Evolutionary conservation across 2,113 vertebrate genomes (phyloP).

Genomic region (Ciconia maguari): DNA sequence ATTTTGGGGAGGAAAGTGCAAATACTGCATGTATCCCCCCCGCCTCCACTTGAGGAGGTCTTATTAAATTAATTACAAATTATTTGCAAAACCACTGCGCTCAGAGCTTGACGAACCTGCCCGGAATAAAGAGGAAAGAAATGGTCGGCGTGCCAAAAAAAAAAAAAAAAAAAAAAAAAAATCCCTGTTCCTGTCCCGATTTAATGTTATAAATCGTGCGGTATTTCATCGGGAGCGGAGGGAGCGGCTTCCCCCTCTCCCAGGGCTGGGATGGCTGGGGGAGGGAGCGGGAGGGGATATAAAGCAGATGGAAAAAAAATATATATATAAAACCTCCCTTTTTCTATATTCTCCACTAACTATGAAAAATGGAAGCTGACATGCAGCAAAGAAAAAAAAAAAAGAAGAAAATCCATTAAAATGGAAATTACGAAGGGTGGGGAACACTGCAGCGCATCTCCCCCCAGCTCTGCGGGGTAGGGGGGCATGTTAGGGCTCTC

Average conservation of each 20-base stretch:
- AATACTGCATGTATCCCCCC: not conserved
- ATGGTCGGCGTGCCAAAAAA: not conserved
- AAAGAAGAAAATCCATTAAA: conserved; percentile 49
- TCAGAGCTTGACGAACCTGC: not conserved
- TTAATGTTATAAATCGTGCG: not conserved
- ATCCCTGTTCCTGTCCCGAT: not conserved
- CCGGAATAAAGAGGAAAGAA: not conserved
- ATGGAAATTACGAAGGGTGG: conserved; percentile 40
- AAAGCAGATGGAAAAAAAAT: conserved; percentile 38
- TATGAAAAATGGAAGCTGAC: conserved; percentile 61
- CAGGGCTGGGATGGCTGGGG: not conserved
- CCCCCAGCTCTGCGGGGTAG: not conserved
- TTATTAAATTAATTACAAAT: not conserved
- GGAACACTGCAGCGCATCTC: not conserved
- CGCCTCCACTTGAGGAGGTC: not conserved
- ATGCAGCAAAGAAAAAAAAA: not conserved
- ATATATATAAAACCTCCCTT: not conserved
- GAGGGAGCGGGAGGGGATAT: not conserved
- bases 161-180: not conserved
- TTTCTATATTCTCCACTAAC: conserved; percentile 42
- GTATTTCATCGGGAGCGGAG: not conserved
- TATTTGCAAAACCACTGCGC: not conserved
- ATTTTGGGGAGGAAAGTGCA: not conserved
- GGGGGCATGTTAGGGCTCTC: accelerated
- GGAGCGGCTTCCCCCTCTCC: not conserved